These are phyloP conservation scores for Scytalopus superciliaris DNA, from an alignment of 2,113 vertebrate genomes.

Conservation along the genomic window DNA sequence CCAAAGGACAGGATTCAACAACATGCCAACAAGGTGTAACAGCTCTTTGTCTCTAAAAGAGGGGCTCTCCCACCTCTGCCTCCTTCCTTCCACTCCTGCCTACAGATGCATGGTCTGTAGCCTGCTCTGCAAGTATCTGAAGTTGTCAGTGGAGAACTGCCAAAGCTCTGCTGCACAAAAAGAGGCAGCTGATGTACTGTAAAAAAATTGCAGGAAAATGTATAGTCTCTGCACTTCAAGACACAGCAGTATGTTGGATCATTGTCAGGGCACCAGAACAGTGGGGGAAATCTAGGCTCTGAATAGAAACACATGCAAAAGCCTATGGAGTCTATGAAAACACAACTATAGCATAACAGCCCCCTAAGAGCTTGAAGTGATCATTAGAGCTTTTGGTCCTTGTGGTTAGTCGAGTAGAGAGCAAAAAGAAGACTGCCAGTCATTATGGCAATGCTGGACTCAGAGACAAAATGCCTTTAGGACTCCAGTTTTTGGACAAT, in stretches of 20 bases:
- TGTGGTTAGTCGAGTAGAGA: background rate
- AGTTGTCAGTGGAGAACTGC: background rate
- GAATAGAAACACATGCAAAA: background rate
- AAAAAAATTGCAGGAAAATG: background rate
- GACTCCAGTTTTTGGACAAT: background rate
- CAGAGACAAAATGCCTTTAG: background rate
- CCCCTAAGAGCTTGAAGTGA: background rate
- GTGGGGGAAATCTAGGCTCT: background rate
- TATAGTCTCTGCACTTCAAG: background rate
- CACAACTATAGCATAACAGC: background rate
- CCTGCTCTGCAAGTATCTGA: background rate
- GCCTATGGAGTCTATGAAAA: background rate
- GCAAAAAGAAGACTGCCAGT: background rate
- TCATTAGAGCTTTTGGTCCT: background rate
- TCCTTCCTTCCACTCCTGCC: conserved; percentile 29
- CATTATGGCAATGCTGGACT: background rate
- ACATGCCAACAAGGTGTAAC: background rate
- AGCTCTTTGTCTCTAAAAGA: background rate
- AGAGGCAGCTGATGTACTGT: background rate
- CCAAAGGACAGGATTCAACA: conserved; percentile 15
- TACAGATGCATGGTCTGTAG: background rate
- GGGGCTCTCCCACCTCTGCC: background rate
- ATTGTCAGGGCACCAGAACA: background rate
- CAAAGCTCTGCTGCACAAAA: background rate
- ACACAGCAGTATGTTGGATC: background rate